phyloP scores from a whole-genome alignment of 2,888 invertebrate species.

The Eristalis tenax region DNA sequence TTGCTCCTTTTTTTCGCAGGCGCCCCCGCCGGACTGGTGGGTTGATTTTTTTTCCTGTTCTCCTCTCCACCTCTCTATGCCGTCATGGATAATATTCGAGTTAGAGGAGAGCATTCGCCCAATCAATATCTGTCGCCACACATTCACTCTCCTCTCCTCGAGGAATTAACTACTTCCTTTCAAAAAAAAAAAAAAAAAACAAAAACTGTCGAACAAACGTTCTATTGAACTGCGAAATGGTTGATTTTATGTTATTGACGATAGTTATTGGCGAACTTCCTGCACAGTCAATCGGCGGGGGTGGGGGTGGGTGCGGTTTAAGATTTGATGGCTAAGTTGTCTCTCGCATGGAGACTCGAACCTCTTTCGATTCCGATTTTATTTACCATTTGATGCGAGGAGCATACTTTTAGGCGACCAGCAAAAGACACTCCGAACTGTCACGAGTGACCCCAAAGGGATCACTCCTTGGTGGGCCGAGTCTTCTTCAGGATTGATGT shows the following conservation, averaged over 20 bases:
- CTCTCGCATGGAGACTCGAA: neutral
- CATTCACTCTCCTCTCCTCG: neutral
- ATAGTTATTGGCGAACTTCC: constrained; percentile 22
- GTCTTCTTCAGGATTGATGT: no score
- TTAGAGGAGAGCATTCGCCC: constrained; percentile 6
- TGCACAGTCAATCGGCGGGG: neutral
- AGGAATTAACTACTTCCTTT: constrained; percentile 15
- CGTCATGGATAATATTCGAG: constrained; percentile 58
- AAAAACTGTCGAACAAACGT: neutral
- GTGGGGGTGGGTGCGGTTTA: neutral
- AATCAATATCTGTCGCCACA: neutral
- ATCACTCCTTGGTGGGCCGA: neutral
- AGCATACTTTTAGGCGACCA: neutral
- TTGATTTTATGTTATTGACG: constrained; percentile 30
- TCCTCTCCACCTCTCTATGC: constrained; percentile 56
- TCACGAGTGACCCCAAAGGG: neutral
- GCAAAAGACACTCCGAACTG: no score
- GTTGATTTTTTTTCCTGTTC: no score
- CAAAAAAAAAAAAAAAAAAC: neutral
- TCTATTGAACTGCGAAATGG: constrained; percentile 12
- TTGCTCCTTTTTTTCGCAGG: constrained; percentile 21
- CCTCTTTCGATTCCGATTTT: neutral
- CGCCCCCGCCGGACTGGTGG: constrained; percentile 4
- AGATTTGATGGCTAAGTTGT: neutral
- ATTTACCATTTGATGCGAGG: neutral